phyloP scores from a whole-genome alignment of 2,888 invertebrate genomes.

The Rhamnusium bicolor region DNA sequence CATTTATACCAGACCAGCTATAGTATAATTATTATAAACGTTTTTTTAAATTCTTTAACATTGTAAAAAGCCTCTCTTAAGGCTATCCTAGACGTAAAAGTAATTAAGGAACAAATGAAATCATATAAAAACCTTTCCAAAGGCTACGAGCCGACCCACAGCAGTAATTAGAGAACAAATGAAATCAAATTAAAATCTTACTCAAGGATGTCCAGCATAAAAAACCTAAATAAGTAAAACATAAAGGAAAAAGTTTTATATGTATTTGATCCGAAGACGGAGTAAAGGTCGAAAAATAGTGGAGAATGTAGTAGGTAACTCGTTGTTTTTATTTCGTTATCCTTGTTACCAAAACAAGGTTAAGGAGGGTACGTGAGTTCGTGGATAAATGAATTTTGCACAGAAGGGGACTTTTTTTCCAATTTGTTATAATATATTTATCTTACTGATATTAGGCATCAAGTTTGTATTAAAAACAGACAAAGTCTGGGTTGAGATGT shows the following conservation, averaged over 20 bases:
- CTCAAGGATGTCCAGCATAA: neutral
- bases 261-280: neutral
- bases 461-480: too few species aligned
- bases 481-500: too few species aligned
- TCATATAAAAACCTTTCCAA: neutral
- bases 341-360: slow-evolving; percentile 2
- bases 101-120: neutral
- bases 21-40: neutral
- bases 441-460: too few species aligned
- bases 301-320: neutral
- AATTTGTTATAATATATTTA: too few species aligned
- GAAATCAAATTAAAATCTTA: neutral
- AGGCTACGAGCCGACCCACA: neutral
- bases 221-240: neutral
- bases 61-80: neutral
- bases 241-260: neutral
- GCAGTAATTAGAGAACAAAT: neutral
- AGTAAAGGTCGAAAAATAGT: slow-evolving; percentile 2
- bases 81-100: neutral
- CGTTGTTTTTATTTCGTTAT: neutral
- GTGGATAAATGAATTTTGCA: neutral
- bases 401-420: neutral
- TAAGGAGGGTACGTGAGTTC: neutral
- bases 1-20: too few species aligned
- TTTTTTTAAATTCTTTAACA: neutral